Percentiles rank a stretch among this genome's conserved stretches.
Conservation (phyloP, 1,140 invertebrate species). For the Drosophila aff. region DNA sequence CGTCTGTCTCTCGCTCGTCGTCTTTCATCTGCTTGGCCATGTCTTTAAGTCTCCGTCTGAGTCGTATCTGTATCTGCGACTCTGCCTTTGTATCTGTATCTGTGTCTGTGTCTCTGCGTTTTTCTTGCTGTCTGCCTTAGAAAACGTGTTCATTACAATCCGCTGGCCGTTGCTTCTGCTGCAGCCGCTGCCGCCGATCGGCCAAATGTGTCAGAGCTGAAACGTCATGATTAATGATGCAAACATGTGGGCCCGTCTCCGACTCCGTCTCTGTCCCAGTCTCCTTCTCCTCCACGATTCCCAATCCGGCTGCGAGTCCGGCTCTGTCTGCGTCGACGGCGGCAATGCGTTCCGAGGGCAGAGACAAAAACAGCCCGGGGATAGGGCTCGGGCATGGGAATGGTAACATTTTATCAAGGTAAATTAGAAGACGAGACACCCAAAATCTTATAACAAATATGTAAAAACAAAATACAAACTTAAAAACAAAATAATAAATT, state of each 20-base stretch:
- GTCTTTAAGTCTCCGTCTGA: conserved; percentile 29
- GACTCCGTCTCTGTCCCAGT: conserved; percentile 37
- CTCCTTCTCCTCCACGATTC: conserved; percentile 39
- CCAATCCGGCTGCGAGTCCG: conserved; percentile 42
- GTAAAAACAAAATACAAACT: not conserved
- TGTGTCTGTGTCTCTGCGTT: conserved; percentile 37
- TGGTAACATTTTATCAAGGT: conserved; percentile 64
- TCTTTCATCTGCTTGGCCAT: conserved; percentile 33
- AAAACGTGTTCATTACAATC: conserved; percentile 71
- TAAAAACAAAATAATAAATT: not conserved
- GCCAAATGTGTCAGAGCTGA: conserved; percentile 83
- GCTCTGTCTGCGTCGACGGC: conserved; percentile 33
- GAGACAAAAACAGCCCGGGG: conserved; percentile 58
- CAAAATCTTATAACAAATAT: conserved; percentile 20
- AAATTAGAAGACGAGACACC: conserved; percentile 61
- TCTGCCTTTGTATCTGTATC: conserved; percentile 24
- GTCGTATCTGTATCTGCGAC: conserved; percentile 32
- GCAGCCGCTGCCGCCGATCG: conserved; percentile 70
- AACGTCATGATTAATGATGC: conserved; percentile 84
- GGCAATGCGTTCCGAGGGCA: conserved; percentile 51
- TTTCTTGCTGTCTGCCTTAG: conserved; percentile 56
- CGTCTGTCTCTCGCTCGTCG: conserved; percentile 37
- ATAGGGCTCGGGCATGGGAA: conserved; percentile 48
- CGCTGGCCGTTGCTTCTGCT: conserved; percentile 51
- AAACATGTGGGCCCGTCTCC: conserved; percentile 74